Percentiles rank a stretch among this genome's conserved stretches.
These are phyloP conservation scores for Drosophila sulfurigaster DNA, from an alignment of 1,140 invertebrate species.

Conservation along the genomic window DNA sequence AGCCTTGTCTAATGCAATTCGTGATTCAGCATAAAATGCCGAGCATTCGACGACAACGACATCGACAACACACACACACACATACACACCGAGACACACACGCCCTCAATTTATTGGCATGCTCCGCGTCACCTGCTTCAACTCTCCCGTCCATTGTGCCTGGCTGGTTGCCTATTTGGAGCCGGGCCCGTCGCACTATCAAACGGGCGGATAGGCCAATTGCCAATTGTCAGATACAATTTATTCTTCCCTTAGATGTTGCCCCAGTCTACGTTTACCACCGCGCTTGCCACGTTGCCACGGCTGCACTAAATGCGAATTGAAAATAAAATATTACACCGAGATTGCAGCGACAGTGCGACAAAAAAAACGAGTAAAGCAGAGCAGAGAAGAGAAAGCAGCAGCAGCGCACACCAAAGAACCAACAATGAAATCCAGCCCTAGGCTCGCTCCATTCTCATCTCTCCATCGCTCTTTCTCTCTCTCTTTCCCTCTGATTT, in stretches of 20 bases:
- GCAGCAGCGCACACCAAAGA: slow-evolving; percentile 22
- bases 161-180: slow-evolving; percentile 50
- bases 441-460: background rate
- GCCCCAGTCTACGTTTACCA: background rate
- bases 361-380: slow-evolving; percentile 41
- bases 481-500: background rate
- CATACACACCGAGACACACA: background rate
- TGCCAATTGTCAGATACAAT: slow-evolving; percentile 84
- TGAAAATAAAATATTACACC: slow-evolving; percentile 83
- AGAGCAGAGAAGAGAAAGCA: too few relatives aligned
- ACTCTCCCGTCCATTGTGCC: background rate
- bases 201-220: slow-evolving; percentile 81
- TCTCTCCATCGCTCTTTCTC: too few relatives aligned
- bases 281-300: slow-evolving; percentile 45
- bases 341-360: slow-evolving; percentile 71
- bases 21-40: slow-evolving; percentile 81
- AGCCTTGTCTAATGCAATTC: slow-evolving; percentile 78
- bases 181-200: slow-evolving; percentile 64
- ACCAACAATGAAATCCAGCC: slow-evolving; percentile 49
- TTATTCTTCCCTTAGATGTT: slow-evolving; percentile 78
- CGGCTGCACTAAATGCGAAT: slow-evolving; percentile 82
- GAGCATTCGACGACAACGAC: slow-evolving; percentile 21
- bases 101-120: slow-evolving; percentile 70
- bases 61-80: slow-evolving; percentile 22
- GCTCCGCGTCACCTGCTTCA: slow-evolving; percentile 3